Percentiles rank a stretch among this genome's conserved stretches.
phyloP scores from a whole-genome alignment of 2,113 vertebrate genomes.

The Isichthys henryi region DNA sequence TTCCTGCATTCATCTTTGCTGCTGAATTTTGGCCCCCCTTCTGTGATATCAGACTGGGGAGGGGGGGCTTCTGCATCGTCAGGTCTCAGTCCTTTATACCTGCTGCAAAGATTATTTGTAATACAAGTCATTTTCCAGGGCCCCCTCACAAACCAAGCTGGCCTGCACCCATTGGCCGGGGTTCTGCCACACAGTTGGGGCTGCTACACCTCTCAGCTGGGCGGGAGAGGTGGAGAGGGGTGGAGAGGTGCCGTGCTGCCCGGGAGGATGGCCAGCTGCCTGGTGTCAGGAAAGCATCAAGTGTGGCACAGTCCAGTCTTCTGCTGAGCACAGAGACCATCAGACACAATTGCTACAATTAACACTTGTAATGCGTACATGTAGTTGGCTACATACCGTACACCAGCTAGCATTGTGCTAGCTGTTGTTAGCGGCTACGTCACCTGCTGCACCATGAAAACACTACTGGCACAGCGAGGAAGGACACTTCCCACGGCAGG shows the following conservation, averaged over 20 bases:
- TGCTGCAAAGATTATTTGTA: slow-evolving; percentile 27
- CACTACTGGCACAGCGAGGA: not conserved
- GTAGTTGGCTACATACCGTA: not conserved
- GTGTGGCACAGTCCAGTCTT: not conserved
- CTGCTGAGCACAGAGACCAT: not conserved
- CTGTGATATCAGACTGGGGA: not conserved
- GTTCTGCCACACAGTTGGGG: not conserved
- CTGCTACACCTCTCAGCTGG: not conserved
- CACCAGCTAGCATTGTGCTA: not conserved
- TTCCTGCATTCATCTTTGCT: not conserved
- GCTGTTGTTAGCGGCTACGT: not conserved
- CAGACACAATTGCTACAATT: not conserved
- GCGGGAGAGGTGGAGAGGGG: not conserved
- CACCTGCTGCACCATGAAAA: not conserved
- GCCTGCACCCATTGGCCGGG: slow-evolving; percentile 4
- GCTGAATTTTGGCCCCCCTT: not conserved
- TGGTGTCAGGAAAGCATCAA: not conserved
- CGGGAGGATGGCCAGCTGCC: not conserved
- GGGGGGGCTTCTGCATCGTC: not conserved
- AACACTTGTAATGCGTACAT: not conserved
- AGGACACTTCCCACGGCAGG: not conserved
- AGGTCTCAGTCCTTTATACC: slow-evolving; percentile 9
- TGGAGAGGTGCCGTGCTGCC: not conserved
- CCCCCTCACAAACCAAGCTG: slow-evolving; percentile 10
- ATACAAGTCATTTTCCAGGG: slow-evolving; percentile 20